Percentiles rank a stretch among this genome's conserved stretches.
phyloP scores from a whole-genome alignment of 2,113 vertebrate species.

The Sclerurus mexicanus region DNA sequence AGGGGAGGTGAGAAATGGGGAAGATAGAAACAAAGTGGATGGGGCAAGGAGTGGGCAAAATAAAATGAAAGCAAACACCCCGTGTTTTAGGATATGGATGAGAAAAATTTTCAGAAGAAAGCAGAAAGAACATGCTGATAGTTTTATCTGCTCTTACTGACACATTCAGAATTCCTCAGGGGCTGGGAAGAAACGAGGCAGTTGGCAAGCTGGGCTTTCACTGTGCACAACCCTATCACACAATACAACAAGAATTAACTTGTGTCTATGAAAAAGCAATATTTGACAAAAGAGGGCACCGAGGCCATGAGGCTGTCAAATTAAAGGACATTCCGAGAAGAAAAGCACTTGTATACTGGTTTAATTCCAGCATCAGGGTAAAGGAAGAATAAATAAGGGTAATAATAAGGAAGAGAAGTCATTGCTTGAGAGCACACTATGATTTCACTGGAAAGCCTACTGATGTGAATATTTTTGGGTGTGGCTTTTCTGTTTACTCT shows the following conservation, averaged over 20 bases:
- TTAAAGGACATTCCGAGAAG: background rate
- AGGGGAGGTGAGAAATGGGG: background rate
- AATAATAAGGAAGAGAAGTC: background rate
- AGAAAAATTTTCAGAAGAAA: background rate
- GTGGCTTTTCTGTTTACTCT: background rate
- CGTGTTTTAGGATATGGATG: background rate
- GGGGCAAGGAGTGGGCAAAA: background rate
- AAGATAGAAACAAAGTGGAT: background rate
- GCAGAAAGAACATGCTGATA: background rate
- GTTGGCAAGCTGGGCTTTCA: conserved; percentile 3
- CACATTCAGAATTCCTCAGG: conserved; percentile 28
- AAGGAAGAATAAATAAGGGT: background rate
- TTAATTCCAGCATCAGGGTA: conserved; percentile 7
- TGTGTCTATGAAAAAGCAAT: conserved; percentile 37
- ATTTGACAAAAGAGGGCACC: conserved; percentile 26
- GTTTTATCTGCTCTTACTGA: conserved; percentile 39
- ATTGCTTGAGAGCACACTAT: background rate
- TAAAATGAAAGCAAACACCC: background rate
- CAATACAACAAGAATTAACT: conserved; percentile 2
- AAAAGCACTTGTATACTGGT: background rate
- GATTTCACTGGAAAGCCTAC: background rate
- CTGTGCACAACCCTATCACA: background rate
- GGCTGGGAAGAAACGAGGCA: background rate
- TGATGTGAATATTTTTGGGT: background rate
- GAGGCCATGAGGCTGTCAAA: conserved; percentile 3